phyloP scores from a whole-genome alignment of 2,113 vertebrate species.

The Caranx ignobilis region DNA sequence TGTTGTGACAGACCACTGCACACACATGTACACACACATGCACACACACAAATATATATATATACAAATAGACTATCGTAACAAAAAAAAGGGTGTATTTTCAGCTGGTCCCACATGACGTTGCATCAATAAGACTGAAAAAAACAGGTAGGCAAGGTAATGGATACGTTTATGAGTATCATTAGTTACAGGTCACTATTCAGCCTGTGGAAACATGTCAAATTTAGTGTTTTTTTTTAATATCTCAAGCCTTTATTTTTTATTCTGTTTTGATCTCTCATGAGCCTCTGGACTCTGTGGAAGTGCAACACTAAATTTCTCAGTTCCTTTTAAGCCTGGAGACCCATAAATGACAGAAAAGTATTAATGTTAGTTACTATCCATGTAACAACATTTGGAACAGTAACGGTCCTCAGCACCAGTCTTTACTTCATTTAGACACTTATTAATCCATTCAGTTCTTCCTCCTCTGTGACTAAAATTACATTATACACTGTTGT shows the following conservation, averaged over 20 bases:
- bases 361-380: not conserved
- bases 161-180: not conserved
- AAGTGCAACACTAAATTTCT: no score
- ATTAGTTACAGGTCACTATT: not conserved
- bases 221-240: not conserved
- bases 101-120: not conserved
- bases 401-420: no score
- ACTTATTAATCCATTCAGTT: no score
- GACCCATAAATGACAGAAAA: not conserved
- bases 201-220: not conserved
- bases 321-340: no score
- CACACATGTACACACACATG: conserved; percentile 26
- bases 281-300: no score
- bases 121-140: not conserved
- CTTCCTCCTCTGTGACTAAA: no score
- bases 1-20: conserved; percentile 45
- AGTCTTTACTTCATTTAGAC: no score
- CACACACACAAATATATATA: conserved; percentile 24
- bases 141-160: not conserved
- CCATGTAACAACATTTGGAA: not conserved
- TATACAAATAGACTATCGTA: not conserved
- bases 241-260: not conserved
- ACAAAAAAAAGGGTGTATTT: not conserved
- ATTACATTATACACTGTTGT: no score
- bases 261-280: not conserved